A percentile compares a stretch with the other conserved stretches of the same genome.
Evolutionary conservation across 2,797 vertebrate genomes (phyloP).

Genomic region (Scleropages formosus): DNA sequence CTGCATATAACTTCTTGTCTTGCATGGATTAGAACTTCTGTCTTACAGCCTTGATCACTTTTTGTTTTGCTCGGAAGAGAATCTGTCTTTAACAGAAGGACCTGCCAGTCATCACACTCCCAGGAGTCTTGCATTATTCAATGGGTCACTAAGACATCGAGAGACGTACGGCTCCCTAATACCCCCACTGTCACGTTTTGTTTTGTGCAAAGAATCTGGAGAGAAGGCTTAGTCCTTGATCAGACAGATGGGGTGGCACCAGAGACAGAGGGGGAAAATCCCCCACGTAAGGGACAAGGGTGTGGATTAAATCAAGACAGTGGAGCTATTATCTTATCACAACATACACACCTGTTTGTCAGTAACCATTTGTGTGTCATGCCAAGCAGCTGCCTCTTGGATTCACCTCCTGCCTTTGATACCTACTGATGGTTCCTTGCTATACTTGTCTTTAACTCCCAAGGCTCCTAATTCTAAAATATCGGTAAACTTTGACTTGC

Average conservation of each 20-base stretch:
- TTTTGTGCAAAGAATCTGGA: slow-evolving; percentile 57
- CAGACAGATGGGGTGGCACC: slow-evolving; percentile 51
- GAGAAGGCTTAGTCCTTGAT: slow-evolving; percentile 58
- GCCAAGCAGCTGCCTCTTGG: too few relatives aligned
- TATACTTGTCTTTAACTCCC: too few relatives aligned
- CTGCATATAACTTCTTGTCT: slow-evolving; percentile 50
- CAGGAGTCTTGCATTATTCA: slow-evolving; percentile 60
- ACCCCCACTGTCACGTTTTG: slow-evolving; percentile 51
- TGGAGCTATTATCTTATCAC: slow-evolving; percentile 1
- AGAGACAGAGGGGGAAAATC: slow-evolving; percentile 55
- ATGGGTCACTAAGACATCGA: slow-evolving; percentile 50
- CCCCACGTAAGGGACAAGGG: slow-evolving; percentile 50
- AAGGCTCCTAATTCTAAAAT: too few relatives aligned
- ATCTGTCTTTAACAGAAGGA: slow-evolving; percentile 22
- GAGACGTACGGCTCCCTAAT: slow-evolving; percentile 23
- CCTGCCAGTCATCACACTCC: slow-evolving; percentile 31
- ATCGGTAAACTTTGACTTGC: too few relatives aligned
- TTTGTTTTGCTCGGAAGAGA: slow-evolving; percentile 21
- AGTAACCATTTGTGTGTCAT: background rate
- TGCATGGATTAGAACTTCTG: slow-evolving; percentile 43
- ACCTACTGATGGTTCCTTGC: too few relatives aligned
- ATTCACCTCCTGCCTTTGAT: too few relatives aligned
- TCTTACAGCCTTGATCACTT: slow-evolving; percentile 37
- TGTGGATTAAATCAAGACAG: slow-evolving; percentile 55
- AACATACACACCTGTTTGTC: background rate